These are phyloP conservation scores for Saturnia japonica DNA, from an alignment of 2,888 invertebrate genomes.

Conservation along the genomic window DNA sequence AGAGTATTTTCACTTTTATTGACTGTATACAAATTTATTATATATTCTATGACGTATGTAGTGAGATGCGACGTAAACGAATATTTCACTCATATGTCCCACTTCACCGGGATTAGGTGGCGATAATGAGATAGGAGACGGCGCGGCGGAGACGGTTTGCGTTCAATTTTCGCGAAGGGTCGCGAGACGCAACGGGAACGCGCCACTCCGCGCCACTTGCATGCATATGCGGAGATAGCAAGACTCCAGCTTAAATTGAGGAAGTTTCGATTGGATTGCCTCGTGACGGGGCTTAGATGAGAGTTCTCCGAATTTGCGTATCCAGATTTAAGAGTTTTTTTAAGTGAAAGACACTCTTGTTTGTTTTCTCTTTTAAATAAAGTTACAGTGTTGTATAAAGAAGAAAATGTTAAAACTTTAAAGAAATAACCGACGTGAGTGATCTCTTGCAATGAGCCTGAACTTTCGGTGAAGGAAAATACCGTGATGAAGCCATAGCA, in stretches of 20 bases:
- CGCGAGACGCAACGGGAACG: conserved; percentile 15
- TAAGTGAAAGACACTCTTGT: neutral
- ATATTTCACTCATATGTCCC: conserved; percentile 47
- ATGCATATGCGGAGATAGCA: conserved; percentile 36
- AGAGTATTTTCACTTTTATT: neutral
- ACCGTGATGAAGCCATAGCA: too few relatives aligned
- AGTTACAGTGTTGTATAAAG: neutral
- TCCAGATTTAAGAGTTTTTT: conserved; percentile 16
- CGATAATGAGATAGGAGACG: conserved; percentile 48
- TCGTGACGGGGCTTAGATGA: conserved; percentile 13
- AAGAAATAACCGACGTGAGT: too few relatives aligned
- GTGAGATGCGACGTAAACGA: conserved; percentile 32
- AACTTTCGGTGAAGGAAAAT: too few relatives aligned
- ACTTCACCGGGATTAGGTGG: conserved; percentile 48
- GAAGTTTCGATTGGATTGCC: conserved; percentile 41
- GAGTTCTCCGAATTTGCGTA: conserved; percentile 25
- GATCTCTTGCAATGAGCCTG: too few relatives aligned
- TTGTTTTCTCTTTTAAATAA: neutral
- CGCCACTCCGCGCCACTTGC: neutral
- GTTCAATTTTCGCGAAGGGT: conserved; percentile 52
- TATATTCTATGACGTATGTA: conserved; percentile 4
- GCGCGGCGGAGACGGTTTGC: conserved; percentile 56
- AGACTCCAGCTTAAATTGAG: conserved; percentile 37
- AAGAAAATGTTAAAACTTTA: too few relatives aligned
- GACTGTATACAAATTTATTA: neutral